Conservation (phyloP, 1,140 invertebrate species). For the Heliconius himera region DNA sequence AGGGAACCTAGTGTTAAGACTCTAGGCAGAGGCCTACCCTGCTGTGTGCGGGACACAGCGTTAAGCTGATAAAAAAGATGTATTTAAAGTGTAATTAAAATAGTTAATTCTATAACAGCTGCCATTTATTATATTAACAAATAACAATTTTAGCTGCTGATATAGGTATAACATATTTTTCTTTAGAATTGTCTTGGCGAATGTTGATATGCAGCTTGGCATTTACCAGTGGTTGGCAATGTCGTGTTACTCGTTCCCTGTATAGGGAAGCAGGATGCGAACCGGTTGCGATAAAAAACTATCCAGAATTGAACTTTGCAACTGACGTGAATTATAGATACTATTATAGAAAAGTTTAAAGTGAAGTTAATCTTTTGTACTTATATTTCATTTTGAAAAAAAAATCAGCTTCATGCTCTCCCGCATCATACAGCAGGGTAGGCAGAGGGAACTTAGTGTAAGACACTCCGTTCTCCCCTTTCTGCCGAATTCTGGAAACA, state of each 20-base stretch:
- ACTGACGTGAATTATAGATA: constrained; percentile 14
- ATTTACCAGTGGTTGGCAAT: constrained; percentile 43
- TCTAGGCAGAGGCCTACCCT: no score
- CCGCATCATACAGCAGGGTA: no score
- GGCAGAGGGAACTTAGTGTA: no score
- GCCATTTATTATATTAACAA: not conserved
- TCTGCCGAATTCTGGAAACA: no score
- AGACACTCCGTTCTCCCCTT: no score
- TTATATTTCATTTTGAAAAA: not conserved
- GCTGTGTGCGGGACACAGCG: no score
- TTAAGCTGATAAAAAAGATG: no score
- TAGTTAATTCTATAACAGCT: not conserved
- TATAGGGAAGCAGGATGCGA: constrained; percentile 69
- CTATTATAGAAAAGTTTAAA: constrained; percentile 2
- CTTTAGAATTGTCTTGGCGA: constrained; percentile 44
- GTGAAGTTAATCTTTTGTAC: not conserved
- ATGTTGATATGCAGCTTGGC: constrained; percentile 46
- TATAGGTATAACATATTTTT: constrained; percentile 24
- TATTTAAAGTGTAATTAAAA: not conserved
- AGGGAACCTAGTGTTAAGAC: no score
- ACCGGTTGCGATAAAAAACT: constrained; percentile 53
- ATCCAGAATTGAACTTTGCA: constrained; percentile 38
- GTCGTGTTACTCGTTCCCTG: constrained; percentile 55
- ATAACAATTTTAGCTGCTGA: not conserved
- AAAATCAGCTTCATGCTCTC: no score